These are phyloP conservation scores for Psilopsiagon aymara DNA, from an alignment of 2,113 vertebrate species.

Conservation along the genomic window DNA sequence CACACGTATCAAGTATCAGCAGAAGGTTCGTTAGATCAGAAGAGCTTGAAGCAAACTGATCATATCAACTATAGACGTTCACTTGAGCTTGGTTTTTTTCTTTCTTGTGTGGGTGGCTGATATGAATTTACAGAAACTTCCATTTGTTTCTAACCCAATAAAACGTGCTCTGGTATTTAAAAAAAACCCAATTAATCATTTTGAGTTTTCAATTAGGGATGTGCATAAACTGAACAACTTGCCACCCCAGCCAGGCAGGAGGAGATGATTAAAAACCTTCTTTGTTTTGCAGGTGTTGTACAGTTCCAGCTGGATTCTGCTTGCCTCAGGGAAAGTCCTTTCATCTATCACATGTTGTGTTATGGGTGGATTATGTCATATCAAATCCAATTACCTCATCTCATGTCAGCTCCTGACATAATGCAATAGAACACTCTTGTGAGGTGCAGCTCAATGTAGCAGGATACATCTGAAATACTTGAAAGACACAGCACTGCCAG, in stretches of 20 bases:
- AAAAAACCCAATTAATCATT: constrained; percentile 3
- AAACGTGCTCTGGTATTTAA: background rate
- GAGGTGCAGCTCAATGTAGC: background rate
- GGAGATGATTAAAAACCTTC: constrained; percentile 28
- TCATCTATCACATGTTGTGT: constrained; percentile 45
- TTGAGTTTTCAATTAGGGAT: constrained; percentile 16
- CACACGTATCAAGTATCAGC: background rate
- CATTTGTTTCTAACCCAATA: background rate
- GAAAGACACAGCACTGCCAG: background rate
- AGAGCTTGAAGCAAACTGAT: background rate
- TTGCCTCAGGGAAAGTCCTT: constrained; percentile 58
- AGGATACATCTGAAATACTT: background rate
- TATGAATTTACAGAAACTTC: background rate
- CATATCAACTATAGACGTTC: background rate
- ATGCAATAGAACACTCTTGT: background rate
- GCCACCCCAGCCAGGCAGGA: background rate
- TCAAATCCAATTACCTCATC: constrained; percentile 57
- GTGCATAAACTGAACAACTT: constrained; percentile 5
- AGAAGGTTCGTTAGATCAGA: background rate
- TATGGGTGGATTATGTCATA: constrained; percentile 56
- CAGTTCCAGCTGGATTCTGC: constrained; percentile 15
- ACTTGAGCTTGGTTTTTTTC: background rate
- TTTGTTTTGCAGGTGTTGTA: background rate
- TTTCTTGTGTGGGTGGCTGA: background rate
- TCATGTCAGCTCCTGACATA: constrained; percentile 51